These are phyloP conservation scores for Chunga burmeisteri DNA, from an alignment of 2,113 vertebrate genomes.

Conservation along the genomic window DNA sequence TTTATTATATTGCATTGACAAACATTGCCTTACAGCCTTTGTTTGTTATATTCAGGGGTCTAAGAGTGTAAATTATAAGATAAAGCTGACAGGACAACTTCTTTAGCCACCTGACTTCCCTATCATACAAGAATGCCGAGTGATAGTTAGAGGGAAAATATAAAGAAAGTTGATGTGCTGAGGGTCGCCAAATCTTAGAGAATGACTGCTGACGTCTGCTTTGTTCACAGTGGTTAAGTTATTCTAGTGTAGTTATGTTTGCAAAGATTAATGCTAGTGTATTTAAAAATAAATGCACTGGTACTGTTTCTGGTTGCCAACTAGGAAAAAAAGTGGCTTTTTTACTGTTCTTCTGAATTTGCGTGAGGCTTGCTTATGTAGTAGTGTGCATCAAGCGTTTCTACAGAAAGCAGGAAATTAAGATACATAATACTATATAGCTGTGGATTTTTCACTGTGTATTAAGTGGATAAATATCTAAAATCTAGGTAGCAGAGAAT, in stretches of 20 bases:
- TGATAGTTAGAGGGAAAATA: constrained; percentile 47
- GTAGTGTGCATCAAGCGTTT: background rate
- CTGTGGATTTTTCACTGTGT: background rate
- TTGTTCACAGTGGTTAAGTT: constrained; percentile 66
- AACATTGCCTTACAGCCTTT: constrained; percentile 67
- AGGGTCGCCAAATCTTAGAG: constrained; percentile 54
- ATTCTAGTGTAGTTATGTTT: constrained; percentile 58
- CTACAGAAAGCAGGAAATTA: constrained; percentile 7
- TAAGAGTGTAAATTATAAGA: constrained; percentile 73
- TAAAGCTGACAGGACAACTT: constrained; percentile 73
- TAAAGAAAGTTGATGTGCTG: constrained; percentile 67
- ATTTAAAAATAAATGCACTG: constrained; percentile 48
- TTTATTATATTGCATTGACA: constrained; percentile 74
- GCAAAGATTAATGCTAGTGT: constrained; percentile 69
- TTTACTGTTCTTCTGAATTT: constrained; percentile 52
- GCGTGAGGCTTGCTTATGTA: constrained; percentile 24
- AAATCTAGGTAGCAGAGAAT: background rate
- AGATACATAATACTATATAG: background rate
- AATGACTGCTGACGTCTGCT: constrained; percentile 69
- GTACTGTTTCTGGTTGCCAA: constrained; percentile 44
- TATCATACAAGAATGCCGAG: constrained; percentile 47
- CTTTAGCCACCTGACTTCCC: constrained; percentile 60
- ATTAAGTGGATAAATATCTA: constrained; percentile 10
- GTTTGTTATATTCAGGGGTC: constrained; percentile 65
- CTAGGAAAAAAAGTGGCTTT: constrained; percentile 66